Evolutionary conservation across 2,113 vertebrate species (phyloP), one percentile per base, ranked within the genome.

Genomic region (Sula dactylatra): DNA sequence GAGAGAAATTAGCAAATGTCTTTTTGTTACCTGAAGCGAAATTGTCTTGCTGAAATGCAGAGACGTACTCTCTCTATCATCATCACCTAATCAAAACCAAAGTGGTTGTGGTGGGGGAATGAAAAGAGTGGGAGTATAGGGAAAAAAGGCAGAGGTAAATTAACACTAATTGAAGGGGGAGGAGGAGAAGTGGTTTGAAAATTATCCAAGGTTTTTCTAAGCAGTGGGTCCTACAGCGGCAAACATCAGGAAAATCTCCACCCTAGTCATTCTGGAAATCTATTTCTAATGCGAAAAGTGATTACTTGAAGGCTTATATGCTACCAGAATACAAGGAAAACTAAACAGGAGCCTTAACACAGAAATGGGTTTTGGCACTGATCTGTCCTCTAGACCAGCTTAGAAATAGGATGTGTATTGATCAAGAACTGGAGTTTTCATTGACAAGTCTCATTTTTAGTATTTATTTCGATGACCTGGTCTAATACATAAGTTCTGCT

Each of bases 1-100:
- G 95, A 98, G 94, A 82, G 92, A 97, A 98, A 98, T 97, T 94
- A 97, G 96, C 96, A 98, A 98, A 97, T 97, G 96, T 96, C 77
- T 96, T 97, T 97, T 96, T 94, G 95, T 97, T 97, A 95, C 93
- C 93, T 96, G 44, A 22, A 59, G 94, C 80, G 12, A 97, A 98
- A 96, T 95, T 96, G 76, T 97, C 93, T 96, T 90, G 86, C 94
- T 97, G 87, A 97, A 97, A 89, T 80, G 44, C 24, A 18, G 49
- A 87, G 47, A 52, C 1, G 0, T 76, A 61, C 56, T 89, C 56
- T 85, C 61, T 96, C 91, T 76, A 80, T 92, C 77, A 79, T 94
- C 88, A 67, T 59, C 82, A 65, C 69, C 91, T 81, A 93, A 83
- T 93, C 7, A 19, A 95, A 86, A 86, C 58, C 86, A 82, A 87